phyloP scores from a whole-genome alignment of 1,140 invertebrate species.

The Lordiphosa stackelbergi region DNA sequence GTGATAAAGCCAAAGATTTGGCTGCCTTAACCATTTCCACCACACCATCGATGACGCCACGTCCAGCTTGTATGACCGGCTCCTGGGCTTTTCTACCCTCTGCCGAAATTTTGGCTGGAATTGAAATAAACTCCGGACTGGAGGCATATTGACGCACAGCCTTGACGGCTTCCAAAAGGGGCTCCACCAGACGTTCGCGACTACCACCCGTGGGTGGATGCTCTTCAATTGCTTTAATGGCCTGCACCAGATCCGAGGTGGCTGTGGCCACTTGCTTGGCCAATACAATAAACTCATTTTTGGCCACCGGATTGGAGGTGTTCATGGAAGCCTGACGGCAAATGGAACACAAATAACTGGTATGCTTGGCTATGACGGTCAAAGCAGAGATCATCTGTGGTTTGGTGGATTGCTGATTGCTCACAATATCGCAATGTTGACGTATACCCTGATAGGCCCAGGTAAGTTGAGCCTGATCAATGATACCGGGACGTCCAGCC shows the following conservation, averaged over 20 bases:
- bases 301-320: slow-evolving; percentile 94
- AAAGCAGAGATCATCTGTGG: slow-evolving; percentile 93
- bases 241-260: slow-evolving; percentile 95
- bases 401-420: slow-evolving; percentile 86
- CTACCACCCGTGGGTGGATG: slow-evolving; percentile 84
- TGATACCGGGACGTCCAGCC: slow-evolving; percentile 92
- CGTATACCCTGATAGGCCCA: slow-evolving; percentile 93
- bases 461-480: slow-evolving; percentile 93
- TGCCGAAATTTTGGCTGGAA: slow-evolving; percentile 92
- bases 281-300: slow-evolving; percentile 97
- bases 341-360: slow-evolving; percentile 95
- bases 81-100: slow-evolving; percentile 88
- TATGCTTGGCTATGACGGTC: slow-evolving; percentile 97
- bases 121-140: slow-evolving; percentile 93
- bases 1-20: slow-evolving; percentile 91
- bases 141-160: slow-evolving; percentile 95
- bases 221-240: slow-evolving; percentile 94
- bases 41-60: slow-evolving; percentile 81
- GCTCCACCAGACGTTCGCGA: slow-evolving; percentile 87
- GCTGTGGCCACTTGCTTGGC: slow-evolving; percentile 98
- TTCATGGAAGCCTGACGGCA: slow-evolving; percentile 95
- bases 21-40: slow-evolving; percentile 90
- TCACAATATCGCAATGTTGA: slow-evolving; percentile 89
- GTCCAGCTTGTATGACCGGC: slow-evolving; percentile 91
- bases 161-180: slow-evolving; percentile 93